Conservation (phyloP, 2,888 invertebrate species). For the Drosophila testacea region DNA sequence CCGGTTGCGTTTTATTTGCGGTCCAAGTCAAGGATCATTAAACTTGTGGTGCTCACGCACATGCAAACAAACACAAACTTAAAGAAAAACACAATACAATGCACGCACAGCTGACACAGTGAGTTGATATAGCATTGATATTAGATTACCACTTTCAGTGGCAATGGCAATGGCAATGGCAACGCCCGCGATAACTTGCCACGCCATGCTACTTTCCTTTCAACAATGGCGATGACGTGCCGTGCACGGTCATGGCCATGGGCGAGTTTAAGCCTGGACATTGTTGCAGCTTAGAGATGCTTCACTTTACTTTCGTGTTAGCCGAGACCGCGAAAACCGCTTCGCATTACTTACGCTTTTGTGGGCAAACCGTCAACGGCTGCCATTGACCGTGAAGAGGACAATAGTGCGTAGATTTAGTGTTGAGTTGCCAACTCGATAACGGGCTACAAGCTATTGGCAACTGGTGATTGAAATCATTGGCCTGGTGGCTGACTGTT, state of each 20-base stretch:
- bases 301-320: slow-evolving; percentile 56
- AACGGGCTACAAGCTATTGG: slow-evolving; percentile 5
- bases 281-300: slow-evolving; percentile 17
- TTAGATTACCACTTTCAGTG: slow-evolving; percentile 57
- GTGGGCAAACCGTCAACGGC: slow-evolving; percentile 36
- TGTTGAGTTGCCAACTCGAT: slow-evolving; percentile 36
- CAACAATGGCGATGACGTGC: slow-evolving; percentile 40
- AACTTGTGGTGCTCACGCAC: slow-evolving; percentile 55
- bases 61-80: slow-evolving; percentile 14
- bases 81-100: not conserved
- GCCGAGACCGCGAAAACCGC: slow-evolving; percentile 48
- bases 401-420: slow-evolving; percentile 44
- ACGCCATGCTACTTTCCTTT: slow-evolving; percentile 57
- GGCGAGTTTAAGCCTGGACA: slow-evolving; percentile 36
- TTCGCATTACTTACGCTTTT: slow-evolving; percentile 74
- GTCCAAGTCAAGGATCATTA: slow-evolving; percentile 76
- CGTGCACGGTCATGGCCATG: slow-evolving; percentile 53
- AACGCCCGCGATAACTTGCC: slow-evolving; percentile 50
- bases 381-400: slow-evolving; percentile 60
- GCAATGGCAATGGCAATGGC: slow-evolving; percentile 34
- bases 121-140: slow-evolving; percentile 36
- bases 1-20: slow-evolving; percentile 48
- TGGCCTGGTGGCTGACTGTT: slow-evolving; percentile 4
- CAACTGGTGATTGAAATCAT: slow-evolving; percentile 14
- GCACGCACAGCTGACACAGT: slow-evolving; percentile 34